Conservation (phyloP, 2,113 vertebrate genomes). For the Engystomops pustulosus region DNA sequence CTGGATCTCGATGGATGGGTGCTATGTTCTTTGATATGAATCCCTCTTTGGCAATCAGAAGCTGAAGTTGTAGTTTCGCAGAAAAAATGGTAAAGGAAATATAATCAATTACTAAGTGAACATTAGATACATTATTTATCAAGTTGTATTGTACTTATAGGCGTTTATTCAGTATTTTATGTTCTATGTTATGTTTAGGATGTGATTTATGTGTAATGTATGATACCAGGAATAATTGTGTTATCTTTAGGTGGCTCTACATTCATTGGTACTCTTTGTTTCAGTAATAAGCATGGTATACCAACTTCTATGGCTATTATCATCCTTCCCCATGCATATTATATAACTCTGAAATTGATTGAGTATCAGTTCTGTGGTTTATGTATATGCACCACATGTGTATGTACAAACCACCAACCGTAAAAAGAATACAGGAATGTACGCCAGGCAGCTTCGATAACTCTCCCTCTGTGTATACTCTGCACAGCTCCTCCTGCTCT, state of each 20-base stretch:
- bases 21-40: slow-evolving; percentile 3
- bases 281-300: too few species aligned
- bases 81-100: background rate
- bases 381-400: too few species aligned
- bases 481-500: too few species aligned
- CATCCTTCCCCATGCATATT: too few species aligned
- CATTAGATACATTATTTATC: background rate
- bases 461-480: too few species aligned
- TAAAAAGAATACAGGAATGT: too few species aligned
- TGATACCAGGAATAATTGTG: background rate
- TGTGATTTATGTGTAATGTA: background rate
- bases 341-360: too few species aligned
- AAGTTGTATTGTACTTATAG: background rate
- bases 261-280: too few species aligned
- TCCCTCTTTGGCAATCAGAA: slow-evolving; percentile 19
- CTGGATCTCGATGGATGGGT: background rate
- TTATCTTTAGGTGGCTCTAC: background rate
- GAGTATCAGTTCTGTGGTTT: too few species aligned
- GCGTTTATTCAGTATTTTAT: background rate
- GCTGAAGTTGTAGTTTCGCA: background rate
- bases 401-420: too few species aligned
- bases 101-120: background rate
- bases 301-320: too few species aligned
- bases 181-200: background rate
- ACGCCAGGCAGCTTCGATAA: too few species aligned